Conservation (phyloP, 2,888 invertebrate genomes). For the Poecilus cupreus region DNA sequence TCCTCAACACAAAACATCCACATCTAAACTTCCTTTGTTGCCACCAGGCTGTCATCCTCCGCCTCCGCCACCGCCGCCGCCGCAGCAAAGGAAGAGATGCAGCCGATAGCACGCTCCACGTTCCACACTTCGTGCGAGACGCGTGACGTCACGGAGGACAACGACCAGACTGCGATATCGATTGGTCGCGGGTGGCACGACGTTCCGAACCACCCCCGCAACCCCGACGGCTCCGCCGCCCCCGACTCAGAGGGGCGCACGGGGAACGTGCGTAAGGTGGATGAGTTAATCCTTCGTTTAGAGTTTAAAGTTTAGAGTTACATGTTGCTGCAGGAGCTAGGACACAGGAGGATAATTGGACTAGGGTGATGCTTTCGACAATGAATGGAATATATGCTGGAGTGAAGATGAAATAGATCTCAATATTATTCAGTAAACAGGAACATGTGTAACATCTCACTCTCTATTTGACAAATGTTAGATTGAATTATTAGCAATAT, state of each 20-base stretch:
- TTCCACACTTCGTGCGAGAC: constrained; percentile 10
- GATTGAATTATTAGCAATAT: too few species aligned
- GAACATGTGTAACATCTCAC: too few species aligned
- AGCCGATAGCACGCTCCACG: background rate
- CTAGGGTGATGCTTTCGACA: too few species aligned
- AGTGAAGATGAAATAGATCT: too few species aligned
- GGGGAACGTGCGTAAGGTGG: background rate
- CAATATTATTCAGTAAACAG: too few species aligned
- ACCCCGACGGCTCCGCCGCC: background rate
- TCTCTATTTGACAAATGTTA: too few species aligned
- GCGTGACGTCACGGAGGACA: constrained; percentile 68
- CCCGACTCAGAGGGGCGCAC: too few species aligned
- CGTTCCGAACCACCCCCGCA: constrained; percentile 8
- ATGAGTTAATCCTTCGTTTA: background rate
- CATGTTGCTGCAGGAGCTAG: too few species aligned
- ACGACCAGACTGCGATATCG: constrained; percentile 69
- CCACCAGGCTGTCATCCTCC: background rate
- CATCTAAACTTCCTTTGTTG: background rate
- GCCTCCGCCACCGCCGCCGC: background rate
- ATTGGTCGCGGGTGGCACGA: constrained; percentile 62
- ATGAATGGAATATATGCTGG: too few species aligned
- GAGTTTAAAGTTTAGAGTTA: too few species aligned
- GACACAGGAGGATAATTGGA: too few species aligned
- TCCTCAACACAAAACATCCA: too few species aligned
- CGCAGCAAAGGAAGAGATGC: constrained; percentile 4